Conservation (phyloP, 2,888 invertebrate species). For the Agonopterix subpropinquella region DNA sequence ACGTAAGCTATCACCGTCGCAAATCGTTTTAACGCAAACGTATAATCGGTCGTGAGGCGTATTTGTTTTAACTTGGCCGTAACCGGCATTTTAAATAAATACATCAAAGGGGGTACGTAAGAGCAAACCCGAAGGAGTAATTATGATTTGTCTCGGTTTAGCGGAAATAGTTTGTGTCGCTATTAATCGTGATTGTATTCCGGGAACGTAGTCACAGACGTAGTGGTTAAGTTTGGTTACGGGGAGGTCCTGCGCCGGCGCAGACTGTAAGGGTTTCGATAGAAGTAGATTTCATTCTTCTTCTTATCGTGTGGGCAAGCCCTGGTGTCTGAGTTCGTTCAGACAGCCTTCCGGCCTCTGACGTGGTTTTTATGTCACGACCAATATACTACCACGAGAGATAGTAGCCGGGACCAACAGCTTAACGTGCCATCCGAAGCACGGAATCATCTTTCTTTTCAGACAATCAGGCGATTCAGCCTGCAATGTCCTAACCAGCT, state of each 20-base stretch:
- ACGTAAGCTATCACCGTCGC: constrained; percentile 66
- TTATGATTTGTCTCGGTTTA: constrained; percentile 71
- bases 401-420: too few species aligned
- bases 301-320: too few species aligned
- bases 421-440: too few species aligned
- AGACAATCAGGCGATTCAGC: too few species aligned
- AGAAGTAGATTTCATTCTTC: too few species aligned
- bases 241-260: constrained; percentile 18
- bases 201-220: constrained; percentile 34
- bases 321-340: too few species aligned
- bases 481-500: too few species aligned
- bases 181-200: constrained; percentile 63
- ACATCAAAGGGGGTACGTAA: constrained; percentile 71
- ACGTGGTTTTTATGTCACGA: too few species aligned
- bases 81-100: constrained; percentile 69
- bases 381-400: too few species aligned
- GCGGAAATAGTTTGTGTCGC: constrained; percentile 73
- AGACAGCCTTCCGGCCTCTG: too few species aligned
- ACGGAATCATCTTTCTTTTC: too few species aligned
- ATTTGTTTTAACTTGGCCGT: constrained; percentile 74
- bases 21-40: constrained; percentile 71
- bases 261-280: background rate
- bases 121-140: constrained; percentile 66
- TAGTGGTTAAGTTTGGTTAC: constrained; percentile 9
- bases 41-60: constrained; percentile 66